Percentiles rank a stretch among this genome's conserved stretches.
These are phyloP conservation scores for Saccopteryx bilineata DNA, from an alignment of 2,113 vertebrate species.

Conservation along the genomic window DNA sequence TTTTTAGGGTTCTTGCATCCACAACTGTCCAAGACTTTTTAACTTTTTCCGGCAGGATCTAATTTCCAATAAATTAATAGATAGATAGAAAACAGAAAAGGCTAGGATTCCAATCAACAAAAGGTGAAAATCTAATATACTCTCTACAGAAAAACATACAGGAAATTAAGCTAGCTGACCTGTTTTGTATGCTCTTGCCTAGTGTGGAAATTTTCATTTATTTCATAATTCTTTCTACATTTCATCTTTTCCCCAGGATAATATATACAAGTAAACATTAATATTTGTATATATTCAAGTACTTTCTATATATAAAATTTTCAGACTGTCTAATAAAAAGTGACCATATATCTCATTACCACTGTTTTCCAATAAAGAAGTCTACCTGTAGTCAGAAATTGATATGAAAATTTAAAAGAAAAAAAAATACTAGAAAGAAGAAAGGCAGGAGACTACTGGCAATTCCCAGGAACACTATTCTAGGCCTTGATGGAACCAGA, in stretches of 20 bases:
- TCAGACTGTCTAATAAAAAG: neutral
- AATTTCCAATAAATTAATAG: neutral
- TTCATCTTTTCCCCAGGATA: neutral
- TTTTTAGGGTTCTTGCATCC: slow-evolving; percentile 92
- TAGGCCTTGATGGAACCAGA: neutral
- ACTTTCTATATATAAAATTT: slow-evolving; percentile 20
- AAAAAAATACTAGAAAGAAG: neutral
- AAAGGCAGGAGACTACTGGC: neutral
- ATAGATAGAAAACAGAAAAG: slow-evolving; percentile 50
- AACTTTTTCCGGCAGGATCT: slow-evolving; percentile 93
- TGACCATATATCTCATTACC: neutral
- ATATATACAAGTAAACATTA: neutral
- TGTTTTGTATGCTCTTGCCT: neutral
- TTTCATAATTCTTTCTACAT: slow-evolving; percentile 17
- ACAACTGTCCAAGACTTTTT: slow-evolving; percentile 94
- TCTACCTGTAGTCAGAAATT: neutral
- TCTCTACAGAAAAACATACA: slow-evolving; percentile 15
- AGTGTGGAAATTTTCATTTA: neutral
- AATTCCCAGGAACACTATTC: neutral
- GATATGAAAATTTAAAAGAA: slow-evolving; percentile 19
- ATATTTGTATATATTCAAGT: neutral
- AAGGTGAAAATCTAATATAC: neutral
- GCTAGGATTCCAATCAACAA: neutral
- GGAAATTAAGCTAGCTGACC: neutral
- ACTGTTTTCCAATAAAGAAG: slow-evolving; percentile 9